Evolutionary conservation across 1,140 invertebrate species (phyloP).

Genomic region (Spodoptera frugiperda): DNA sequence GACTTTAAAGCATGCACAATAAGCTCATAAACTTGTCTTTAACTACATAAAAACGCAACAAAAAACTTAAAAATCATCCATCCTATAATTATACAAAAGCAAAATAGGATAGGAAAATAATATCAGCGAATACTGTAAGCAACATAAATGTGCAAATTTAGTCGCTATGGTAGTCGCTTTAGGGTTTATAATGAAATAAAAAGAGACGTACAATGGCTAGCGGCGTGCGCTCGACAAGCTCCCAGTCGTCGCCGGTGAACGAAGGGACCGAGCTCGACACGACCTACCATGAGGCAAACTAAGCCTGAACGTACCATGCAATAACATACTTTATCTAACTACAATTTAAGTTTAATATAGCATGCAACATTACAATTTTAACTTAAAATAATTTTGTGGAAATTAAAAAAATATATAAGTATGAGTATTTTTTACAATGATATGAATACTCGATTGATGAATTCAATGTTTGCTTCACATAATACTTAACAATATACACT

Average conservation of each 20-base stretch:
- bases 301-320: neutral
- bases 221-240: conserved; percentile 64
- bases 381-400: too few species aligned
- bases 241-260: conserved; percentile 68
- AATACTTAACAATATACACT: too few species aligned
- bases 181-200: conserved; percentile 49
- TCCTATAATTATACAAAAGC: too few species aligned
- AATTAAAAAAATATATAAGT: too few species aligned
- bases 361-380: too few species aligned
- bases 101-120: too few species aligned
- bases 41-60: too few species aligned
- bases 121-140: neutral
- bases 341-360: neutral
- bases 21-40: neutral
- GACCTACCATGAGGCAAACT: conserved; percentile 29
- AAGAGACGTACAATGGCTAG: conserved; percentile 62
- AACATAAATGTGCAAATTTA: conserved; percentile 6
- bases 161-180: neutral
- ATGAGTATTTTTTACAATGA: too few species aligned
- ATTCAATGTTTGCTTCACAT: too few species aligned
- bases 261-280: conserved; percentile 57
- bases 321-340: neutral
- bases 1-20: neutral
- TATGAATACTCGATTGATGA: too few species aligned
- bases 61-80: too few species aligned